Evolutionary conservation across 1,140 invertebrate species (phyloP).

Genomic region (Aphelinus atriplicis): DNA sequence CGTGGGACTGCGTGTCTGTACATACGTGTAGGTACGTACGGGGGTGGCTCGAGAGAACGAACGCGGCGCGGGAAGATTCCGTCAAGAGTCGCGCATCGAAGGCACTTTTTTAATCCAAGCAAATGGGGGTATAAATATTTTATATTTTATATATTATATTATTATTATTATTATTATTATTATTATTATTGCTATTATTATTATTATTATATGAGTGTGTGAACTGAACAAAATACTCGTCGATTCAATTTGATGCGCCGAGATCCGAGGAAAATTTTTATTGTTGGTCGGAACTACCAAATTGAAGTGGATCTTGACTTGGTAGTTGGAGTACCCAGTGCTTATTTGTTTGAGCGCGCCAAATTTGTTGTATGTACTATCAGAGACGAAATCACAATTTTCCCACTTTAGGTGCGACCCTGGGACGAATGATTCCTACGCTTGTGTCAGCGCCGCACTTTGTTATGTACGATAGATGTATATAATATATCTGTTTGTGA

Average conservation of each 20-base stretch:
- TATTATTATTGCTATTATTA: too few species aligned
- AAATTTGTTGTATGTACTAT: slow-evolving; percentile 25
- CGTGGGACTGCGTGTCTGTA: too few species aligned
- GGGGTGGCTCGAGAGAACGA: too few species aligned
- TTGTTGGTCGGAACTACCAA: slow-evolving; percentile 34
- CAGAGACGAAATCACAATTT: slow-evolving; percentile 18
- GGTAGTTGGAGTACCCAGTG: slow-evolving; percentile 24
- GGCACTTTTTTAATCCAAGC: too few species aligned
- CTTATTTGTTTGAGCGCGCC: slow-evolving; percentile 5
- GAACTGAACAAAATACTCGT: slow-evolving; percentile 33
- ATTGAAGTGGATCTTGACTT: slow-evolving; percentile 34
- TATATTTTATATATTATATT: slow-evolving; percentile 9
- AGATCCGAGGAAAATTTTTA: slow-evolving; percentile 9
- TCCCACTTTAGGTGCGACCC: slow-evolving; percentile 28
- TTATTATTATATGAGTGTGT: background rate
- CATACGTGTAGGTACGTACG: too few species aligned
- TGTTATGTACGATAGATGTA: slow-evolving; percentile 44
- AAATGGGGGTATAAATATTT: slow-evolving; percentile 22
- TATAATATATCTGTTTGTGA: slow-evolving; percentile 52
- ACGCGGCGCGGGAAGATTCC: too few species aligned
- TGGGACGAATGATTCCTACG: slow-evolving; percentile 10
- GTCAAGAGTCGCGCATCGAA: too few species aligned
- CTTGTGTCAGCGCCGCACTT: slow-evolving; percentile 25
- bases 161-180: too few species aligned
- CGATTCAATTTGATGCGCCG: slow-evolving; percentile 14